Conservation (phyloP, 2,888 invertebrate genomes). For the Netelia fuscicornis region DNA sequence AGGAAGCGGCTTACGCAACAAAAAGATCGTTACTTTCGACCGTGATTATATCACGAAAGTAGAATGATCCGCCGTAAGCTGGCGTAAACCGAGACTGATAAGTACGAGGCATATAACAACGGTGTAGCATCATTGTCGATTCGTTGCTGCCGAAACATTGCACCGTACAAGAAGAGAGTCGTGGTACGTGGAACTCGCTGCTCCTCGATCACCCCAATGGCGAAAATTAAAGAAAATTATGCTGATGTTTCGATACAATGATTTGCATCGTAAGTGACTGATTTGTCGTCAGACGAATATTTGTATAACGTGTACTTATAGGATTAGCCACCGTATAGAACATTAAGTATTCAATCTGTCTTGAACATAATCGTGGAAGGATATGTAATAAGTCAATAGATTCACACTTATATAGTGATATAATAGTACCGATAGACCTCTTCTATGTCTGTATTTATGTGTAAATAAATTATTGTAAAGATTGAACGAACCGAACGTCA, state of each 20-base stretch:
- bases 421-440: constrained; percentile 54
- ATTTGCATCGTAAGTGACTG: constrained; percentile 49
- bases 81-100: background rate
- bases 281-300: constrained; percentile 48
- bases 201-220: constrained; percentile 35
- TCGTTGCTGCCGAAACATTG: background rate
- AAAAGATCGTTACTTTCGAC: constrained; percentile 7
- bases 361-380: background rate
- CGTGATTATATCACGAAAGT: constrained; percentile 17
- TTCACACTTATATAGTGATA: constrained; percentile 4
- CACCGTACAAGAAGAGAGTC: too few species aligned
- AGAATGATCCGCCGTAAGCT: constrained; percentile 1
- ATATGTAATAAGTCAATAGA: background rate
- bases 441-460: constrained; percentile 64
- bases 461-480: constrained; percentile 65
- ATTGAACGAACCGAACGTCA: constrained; percentile 16
- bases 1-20: constrained; percentile 1
- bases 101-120: background rate
- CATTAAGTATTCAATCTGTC: constrained; percentile 42
- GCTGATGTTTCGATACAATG: constrained; percentile 29
- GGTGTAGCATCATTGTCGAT: background rate
- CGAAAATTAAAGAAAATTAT: background rate
- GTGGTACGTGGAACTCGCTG: background rate
- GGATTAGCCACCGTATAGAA: constrained; percentile 43
- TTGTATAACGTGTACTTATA: constrained; percentile 56